Evolutionary conservation across 2,113 vertebrate species (phyloP).

Genomic region (Poeciliopsis retropinna): DNA sequence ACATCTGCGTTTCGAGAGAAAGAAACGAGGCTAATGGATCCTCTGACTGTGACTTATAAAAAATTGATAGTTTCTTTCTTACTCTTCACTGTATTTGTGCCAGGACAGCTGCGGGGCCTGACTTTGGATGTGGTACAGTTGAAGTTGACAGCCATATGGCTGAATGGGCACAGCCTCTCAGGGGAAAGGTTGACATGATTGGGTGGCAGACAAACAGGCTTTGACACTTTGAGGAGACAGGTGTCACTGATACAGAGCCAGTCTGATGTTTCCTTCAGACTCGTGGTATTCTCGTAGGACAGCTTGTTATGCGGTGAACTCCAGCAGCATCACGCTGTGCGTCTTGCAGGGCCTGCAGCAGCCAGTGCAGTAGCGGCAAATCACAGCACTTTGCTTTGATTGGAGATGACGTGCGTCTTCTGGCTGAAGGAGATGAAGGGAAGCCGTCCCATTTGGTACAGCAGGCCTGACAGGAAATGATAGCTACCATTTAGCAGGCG

Average conservation of each 20-base stretch:
- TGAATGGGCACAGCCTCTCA: conserved; percentile 38
- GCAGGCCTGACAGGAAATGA: conserved; percentile 54
- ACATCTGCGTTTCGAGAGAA: background rate
- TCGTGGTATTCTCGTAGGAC: conserved; percentile 16
- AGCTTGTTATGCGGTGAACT: conserved; percentile 19
- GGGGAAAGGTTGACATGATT: conserved; percentile 12
- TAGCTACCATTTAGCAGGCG: conserved; percentile 55
- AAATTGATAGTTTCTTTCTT: conserved; percentile 20
- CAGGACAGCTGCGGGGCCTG: conserved; percentile 53
- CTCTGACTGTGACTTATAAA: conserved; percentile 36
- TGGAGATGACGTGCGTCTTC: conserved; percentile 55
- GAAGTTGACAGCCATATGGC: conserved; percentile 60
- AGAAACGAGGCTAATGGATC: background rate
- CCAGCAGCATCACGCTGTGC: background rate
- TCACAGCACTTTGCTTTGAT: conserved; percentile 55
- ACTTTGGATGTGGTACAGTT: conserved; percentile 31
- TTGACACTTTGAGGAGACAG: conserved; percentile 15
- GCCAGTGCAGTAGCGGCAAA: conserved; percentile 25
- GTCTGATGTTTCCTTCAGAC: conserved; percentile 1
- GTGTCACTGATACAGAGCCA: conserved; percentile 11
- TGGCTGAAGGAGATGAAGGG: conserved; percentile 39
- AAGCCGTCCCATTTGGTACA: conserved; percentile 41
- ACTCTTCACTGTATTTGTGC: conserved; percentile 7
- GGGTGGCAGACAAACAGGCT: conserved; percentile 9
- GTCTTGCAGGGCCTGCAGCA: conserved; percentile 14